Conservation (phyloP, 2,113 vertebrate genomes). For the Amazona guildingii region DNA sequence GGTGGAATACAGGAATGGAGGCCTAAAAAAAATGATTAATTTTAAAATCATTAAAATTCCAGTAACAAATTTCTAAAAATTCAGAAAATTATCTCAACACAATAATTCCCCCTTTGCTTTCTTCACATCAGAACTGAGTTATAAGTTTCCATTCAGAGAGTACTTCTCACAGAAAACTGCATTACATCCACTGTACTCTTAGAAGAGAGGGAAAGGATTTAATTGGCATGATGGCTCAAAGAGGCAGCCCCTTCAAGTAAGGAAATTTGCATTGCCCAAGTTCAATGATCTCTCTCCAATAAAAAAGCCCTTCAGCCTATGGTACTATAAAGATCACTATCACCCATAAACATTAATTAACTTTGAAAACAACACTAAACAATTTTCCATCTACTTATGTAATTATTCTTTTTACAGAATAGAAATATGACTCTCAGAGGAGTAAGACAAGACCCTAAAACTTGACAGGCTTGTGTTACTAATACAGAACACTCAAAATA, state of each 20-base stretch:
- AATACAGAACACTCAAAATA: not conserved
- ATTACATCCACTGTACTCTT: not conserved
- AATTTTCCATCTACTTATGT: not conserved
- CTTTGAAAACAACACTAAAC: not conserved
- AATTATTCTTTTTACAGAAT: not conserved
- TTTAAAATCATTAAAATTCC: constrained; percentile 16
- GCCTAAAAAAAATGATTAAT: not conserved
- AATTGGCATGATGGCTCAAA: not conserved
- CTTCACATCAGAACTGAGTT: not conserved
- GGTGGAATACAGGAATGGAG: not conserved
- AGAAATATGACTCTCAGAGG: not conserved
- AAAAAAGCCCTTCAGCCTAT: not conserved
- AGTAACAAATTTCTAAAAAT: constrained; percentile 3
- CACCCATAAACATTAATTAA: not conserved
- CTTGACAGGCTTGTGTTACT: not conserved
- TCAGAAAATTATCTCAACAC: not conserved
- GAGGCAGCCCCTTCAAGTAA: not conserved
- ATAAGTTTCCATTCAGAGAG: not conserved
- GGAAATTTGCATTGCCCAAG: not conserved
- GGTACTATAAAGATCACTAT: not conserved
- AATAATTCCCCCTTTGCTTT: not conserved
- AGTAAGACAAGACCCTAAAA: not conserved
- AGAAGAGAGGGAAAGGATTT: not conserved
- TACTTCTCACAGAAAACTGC: not conserved
- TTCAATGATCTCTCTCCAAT: not conserved